Base-by-base conservation (phyloP, 2,797 vertebrate genomes). In the Poeciliopsis paucimaculata region DNA sequence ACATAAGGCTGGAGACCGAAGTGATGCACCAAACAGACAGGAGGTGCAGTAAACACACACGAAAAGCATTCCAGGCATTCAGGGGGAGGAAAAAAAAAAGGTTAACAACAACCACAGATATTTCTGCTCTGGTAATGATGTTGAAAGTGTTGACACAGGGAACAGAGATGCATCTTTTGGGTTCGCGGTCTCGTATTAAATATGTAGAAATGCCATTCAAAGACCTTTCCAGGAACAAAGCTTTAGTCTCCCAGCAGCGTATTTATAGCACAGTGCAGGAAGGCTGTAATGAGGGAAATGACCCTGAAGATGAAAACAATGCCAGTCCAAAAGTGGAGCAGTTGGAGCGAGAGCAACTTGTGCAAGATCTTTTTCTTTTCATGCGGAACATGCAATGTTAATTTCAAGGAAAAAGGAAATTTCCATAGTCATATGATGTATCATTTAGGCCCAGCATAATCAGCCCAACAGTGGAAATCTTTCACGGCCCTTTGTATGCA, bases 391-490 rank as follows among this genome's bases (percentile, higher is more conserved):
- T 97, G 97, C 96, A 97, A 97, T 93, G 96, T 97, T 96, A 97
- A 98, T 96, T 98, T 97, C 93, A 96, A 96, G 94, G 96, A 97
- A 95, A 90, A 70, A 12, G 97, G 95, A 77, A 96, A 98, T 93
- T 97, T 99, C 95, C 97, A 98, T 92, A 96, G 96, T 89, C 97
- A 97, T 94, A 97, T 99, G 98, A 99, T 99, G 97, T 98, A 98
- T 96, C 98, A 99, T 95, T 97, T 99, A 96, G 96, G 97, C 96
- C 91, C 95, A 96, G 89, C 97, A 98, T 94, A 98, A 98, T 96
- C 97, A 97, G 95, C 96, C 97, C 93, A 97, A 96, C 36, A 96
- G 97, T 89, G 95, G 95, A 92, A 97, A 96, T 91, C 95, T 96
- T 90, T 96, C 97, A 47, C 96, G 95, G 90, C 96, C 97, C 87